Evolutionary conservation across 2,888 invertebrate genomes (phyloP), one percentile per base, ranked within the genome.

Genomic region (Hirtodrosophila cameraria): DNA sequence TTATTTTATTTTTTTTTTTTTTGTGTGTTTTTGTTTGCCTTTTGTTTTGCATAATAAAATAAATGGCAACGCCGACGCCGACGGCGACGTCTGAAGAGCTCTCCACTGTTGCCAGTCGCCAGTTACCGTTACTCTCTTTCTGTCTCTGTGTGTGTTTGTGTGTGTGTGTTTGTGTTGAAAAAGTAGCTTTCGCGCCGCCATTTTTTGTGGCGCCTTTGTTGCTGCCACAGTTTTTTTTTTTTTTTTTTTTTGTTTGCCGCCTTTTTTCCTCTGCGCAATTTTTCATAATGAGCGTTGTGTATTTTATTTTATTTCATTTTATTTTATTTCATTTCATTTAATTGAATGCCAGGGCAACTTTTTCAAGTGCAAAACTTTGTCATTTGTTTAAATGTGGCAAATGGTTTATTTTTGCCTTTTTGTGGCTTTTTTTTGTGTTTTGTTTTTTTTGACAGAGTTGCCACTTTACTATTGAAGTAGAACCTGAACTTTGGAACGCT

Each of bases 181-280:
- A 88, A 88, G 78, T 78, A 80, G 88, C 89, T 84, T 88, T 88
- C 88, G 89, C 89, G 82, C 89, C 89, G 89, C 89, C 89, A 89
- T 89, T 90, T 89, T 87, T 88, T 89, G 85, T 89, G 75, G 78
- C 83, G 79, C 83, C 75, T 87, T 83, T 86, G 85, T 86, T 79
- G 71, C 57, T 77, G 86, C 81, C 77, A 86, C 86, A 74, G 65
- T 73, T 64, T 76, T 78, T 65, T 18, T 3, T n/a, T 66, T 70
- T 52, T 57, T 61, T 59, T 33, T 57, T 63, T 60, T 63, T 63
- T 70, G 60, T 59, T 63, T 46, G 67, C 54, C 42, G 55, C 65
- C 69, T 70, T 70, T 67, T 75, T 61, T 67, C 68, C 63, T 67
- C 68, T 63, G 55, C 75, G 60, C 86, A 76, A 84, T 80, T 81